Evolutionary conservation across 2,888 invertebrate species (phyloP), one percentile per base, ranked within the genome.

Genomic region (Trichopoda pennipes): DNA sequence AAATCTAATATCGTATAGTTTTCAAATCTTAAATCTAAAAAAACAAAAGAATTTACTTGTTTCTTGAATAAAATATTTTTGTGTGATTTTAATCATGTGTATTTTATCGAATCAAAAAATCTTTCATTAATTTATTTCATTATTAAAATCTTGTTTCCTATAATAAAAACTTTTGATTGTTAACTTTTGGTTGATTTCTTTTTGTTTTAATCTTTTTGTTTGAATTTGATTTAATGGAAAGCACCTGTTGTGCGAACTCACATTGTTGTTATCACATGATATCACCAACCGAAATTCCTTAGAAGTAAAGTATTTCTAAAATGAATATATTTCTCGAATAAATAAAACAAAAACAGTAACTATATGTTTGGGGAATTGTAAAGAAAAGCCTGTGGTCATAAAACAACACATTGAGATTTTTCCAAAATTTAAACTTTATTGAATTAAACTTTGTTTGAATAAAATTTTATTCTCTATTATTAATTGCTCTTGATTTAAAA

Each of bases 271-370:
- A 88, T 89, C 89, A 89, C 85, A 89, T 89, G 89, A 89, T 89
- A 89, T 89, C 89, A 89, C 89, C 89, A 88, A 88, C 87, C 85
- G 86, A 89, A 89, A 89, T 89, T 89, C 88, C 87, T 87, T 85
- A 85, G 86, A 87, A 86, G 85, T 87, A 88, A 88, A 89, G 88
- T 88, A 89, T 88, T 89, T 87, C 88, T 87, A 85, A 85, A 86
- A 84, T 85, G 9, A 68, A 51, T 70, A 86, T 82, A 87, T 86
- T 87, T 87, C 85, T 64, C 16, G 76, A 83, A 82, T 12, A 68
- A 42, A 51, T 60, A 9, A 58, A 9, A 58, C 17, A 55, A 42
- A 55, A 42, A 32, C n/a, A 38, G n/a, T 8, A 47, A 49, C 32
- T 10, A 21, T 42, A 16, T 28, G 14, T 8, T 1, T 21, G 23